Evolutionary conservation across 2,797 vertebrate species (phyloP).

Genomic region (Alcedo quadribrachys): DNA sequence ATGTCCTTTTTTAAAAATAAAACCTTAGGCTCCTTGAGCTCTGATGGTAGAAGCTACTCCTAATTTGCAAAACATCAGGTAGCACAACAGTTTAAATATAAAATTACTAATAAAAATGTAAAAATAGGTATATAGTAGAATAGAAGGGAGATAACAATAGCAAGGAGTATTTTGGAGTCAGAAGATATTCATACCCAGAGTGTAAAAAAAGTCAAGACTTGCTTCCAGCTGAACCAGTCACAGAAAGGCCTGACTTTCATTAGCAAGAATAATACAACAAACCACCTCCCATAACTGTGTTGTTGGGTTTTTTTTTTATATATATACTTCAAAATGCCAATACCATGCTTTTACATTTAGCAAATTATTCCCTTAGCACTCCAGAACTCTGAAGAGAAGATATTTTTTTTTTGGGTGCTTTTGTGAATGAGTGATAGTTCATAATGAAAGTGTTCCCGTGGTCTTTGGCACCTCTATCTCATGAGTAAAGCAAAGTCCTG

Average conservation of each 20-base stretch:
- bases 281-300: constrained; percentile 12
- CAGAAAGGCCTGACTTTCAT: not conserved
- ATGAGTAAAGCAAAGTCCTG: constrained; percentile 44
- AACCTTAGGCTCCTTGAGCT: constrained; percentile 42
- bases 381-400: constrained; percentile 52
- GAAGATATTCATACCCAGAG: constrained; percentile 19
- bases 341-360: constrained; percentile 51
- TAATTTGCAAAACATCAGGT: constrained; percentile 43
- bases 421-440: constrained; percentile 26
- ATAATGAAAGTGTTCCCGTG: constrained; percentile 1
- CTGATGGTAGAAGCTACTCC: constrained; percentile 47
- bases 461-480: constrained; percentile 76
- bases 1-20: constrained; percentile 43
- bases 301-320: not conserved
- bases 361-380: constrained; percentile 47
- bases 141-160: not conserved
- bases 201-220: not conserved
- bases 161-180: constrained; percentile 1
- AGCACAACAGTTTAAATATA: constrained; percentile 62
- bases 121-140: constrained; percentile 45
- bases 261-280: constrained; percentile 22
- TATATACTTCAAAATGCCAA: not conserved
- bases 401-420: constrained; percentile 34
- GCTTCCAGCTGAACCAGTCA: not conserved
- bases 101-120: constrained; percentile 67